phyloP scores from a whole-genome alignment of 2,888 invertebrate genomes.

The Rapana venosa region DNA sequence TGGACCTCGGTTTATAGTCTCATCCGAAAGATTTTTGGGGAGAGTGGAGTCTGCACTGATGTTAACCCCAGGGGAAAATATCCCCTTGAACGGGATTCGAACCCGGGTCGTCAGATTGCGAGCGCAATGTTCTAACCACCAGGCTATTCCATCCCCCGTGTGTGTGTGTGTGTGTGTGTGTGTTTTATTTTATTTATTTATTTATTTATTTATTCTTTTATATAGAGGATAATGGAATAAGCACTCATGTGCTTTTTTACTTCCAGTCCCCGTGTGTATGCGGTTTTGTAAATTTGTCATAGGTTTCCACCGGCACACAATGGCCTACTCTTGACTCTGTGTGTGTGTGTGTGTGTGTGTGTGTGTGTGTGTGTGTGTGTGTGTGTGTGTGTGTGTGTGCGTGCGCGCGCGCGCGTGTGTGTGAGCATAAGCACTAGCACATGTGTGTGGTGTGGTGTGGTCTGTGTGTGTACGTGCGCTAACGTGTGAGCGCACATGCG shows the following conservation, averaged over 20 bases:
- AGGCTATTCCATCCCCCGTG: not conserved
- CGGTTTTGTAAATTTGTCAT: no score
- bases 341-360: constrained; percentile 18
- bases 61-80: no score
- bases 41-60: no score
- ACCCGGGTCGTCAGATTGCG: no score
- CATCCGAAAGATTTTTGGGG: no score
- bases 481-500: not conserved
- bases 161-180: not conserved
- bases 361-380: constrained; percentile 4
- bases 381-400: not conserved
- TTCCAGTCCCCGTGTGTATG: not conserved
- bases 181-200: not conserved
- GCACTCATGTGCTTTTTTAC: not conserved
- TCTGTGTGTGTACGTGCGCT: not conserved
- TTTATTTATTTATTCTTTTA: not conserved
- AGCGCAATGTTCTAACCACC: no score
- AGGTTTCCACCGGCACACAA: no score
- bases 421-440: not conserved
- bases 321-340: not conserved
- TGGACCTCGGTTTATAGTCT: no score
- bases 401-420: not conserved
- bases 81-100: no score
- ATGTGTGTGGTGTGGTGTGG: not conserved
- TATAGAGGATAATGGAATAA: not conserved